Base-by-base conservation (phyloP, 2,797 vertebrate genomes). In the Cheirogaleus major region DNA sequence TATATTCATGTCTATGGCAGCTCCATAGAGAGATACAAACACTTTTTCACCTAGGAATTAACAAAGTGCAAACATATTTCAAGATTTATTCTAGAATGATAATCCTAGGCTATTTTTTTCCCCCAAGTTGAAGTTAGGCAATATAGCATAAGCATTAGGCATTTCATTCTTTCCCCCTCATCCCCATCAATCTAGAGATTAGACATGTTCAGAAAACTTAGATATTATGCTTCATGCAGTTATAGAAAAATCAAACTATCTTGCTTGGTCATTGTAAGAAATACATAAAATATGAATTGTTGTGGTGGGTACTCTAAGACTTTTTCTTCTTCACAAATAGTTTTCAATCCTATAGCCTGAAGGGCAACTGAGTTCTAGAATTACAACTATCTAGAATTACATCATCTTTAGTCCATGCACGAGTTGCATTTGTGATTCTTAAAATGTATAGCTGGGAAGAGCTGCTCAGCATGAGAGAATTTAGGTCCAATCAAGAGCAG, bases 31-130 rank as follows among this genome's bases (percentile, higher is more conserved):
- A 94, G 82, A 96, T n/a, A 99, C 98, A 93, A 97, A 97, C 75
- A 99, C 91, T 27, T 99, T 98, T 97, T 99, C 99, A 96, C 99
- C 99, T 99, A 95, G 84, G 86, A 97, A 45, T 95, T 90, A 94
- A 87, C 25, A 96, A 91, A 96, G 41, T 20, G 84, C 35, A 93
- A 87, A 86, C 4, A 86, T 14, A 75, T 2, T 67, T 86, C 61
- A 92, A 78, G n/a, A 67, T 67, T 69, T 69, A 69, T 23, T 38
- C 67, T 69, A 69, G 79, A 94, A 87, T 43, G 18, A 94, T 18
- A 17, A 3, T 88, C 63, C 38, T 38, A 52, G 32, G 45, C 20
- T 82, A 32, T 41, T 55, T n/a, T 23, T 25, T 23, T 25, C 5
- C 32, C 14, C 38, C 9, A 90, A 18, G 38, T 7, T 81, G 23